Evolutionary conservation across 2,797 vertebrate species (phyloP).

Genomic region (Schizopygopsis pylzovi): DNA sequence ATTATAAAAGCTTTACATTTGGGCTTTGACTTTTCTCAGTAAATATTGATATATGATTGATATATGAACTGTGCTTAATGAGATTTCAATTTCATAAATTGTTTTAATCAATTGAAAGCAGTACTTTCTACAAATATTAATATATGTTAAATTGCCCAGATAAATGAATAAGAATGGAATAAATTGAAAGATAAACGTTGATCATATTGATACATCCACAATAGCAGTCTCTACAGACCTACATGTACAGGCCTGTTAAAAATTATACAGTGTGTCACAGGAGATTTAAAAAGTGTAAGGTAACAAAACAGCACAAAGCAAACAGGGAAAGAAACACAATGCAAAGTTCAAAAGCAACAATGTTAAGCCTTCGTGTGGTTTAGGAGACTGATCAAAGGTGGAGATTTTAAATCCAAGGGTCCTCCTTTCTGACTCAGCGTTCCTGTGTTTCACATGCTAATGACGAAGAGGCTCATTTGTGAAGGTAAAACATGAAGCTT

Average conservation of each 20-base stretch:
- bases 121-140: background rate
- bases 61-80: background rate
- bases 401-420: background rate
- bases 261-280: background rate
- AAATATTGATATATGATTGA: background rate
- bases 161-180: background rate
- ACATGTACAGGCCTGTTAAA: background rate
- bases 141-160: background rate
- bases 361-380: conserved; percentile 7
- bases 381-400: conserved; percentile 2
- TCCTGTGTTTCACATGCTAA: conserved; percentile 33
- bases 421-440: conserved; percentile 17
- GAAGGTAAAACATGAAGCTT: conserved; percentile 29
- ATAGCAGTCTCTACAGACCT: background rate
- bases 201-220: background rate
- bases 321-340: conserved; percentile 40
- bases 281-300: background rate
- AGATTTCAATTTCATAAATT: background rate
- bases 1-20: background rate
- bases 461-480: conserved; percentile 12
- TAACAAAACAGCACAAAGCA: background rate
- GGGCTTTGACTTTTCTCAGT: background rate
- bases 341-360: conserved; percentile 10
- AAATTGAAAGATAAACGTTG: background rate
- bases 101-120: background rate